Base-by-base conservation (phyloP, 2,113 vertebrate species). In the Lonchura striata region DNA sequence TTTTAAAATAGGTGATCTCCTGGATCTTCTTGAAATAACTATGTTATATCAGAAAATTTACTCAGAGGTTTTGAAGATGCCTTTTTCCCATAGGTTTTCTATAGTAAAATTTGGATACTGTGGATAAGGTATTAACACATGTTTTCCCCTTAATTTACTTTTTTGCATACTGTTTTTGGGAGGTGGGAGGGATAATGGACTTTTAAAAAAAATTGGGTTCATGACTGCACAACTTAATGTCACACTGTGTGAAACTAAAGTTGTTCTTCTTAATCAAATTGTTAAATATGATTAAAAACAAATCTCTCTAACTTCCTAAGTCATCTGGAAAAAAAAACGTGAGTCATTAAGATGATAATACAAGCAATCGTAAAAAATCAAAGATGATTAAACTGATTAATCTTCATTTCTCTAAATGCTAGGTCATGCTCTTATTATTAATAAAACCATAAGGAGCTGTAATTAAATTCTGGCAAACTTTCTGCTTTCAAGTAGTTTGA, bases 171-270 rank as follows among this genome's bases (percentile, higher is more conserved):
- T 1, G 11, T 30, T 52, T 59, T 42, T 19, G 6, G 18, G n/a
- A 12, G 21, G 20, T 0, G 0, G 33, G 4, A 4, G 20, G 10
- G 3, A 14, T 59, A 46, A n/a, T 4, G 2, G 2, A 0, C 2
- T 9, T 6, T 71, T 10, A 9, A 13, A 17, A 3, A n/a, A 24
- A 16, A 39, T 68, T 1, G 13, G 50, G 72, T 16, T 46, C 31
- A 33, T 44, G 15, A 46, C 23, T 86, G 5, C 5, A 56, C 7
- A 28, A 5, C 9, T 52, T 78, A 68, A 25, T 1, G 0, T 41
- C 30, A 30, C 5, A 42, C 4, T 10, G 1, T 21, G 9, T 56
- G 56, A 83, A 92, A n/a, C 1, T 71, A 59, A 64, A 23, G 15
- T 7, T 65, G 11, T 15, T 91, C 20, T 78, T 60, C 28, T 86